A percentile compares a stretch with the other conserved stretches of the same genome.
phyloP scores from a whole-genome alignment of 2,113 vertebrate species.

The Columba livia region DNA sequence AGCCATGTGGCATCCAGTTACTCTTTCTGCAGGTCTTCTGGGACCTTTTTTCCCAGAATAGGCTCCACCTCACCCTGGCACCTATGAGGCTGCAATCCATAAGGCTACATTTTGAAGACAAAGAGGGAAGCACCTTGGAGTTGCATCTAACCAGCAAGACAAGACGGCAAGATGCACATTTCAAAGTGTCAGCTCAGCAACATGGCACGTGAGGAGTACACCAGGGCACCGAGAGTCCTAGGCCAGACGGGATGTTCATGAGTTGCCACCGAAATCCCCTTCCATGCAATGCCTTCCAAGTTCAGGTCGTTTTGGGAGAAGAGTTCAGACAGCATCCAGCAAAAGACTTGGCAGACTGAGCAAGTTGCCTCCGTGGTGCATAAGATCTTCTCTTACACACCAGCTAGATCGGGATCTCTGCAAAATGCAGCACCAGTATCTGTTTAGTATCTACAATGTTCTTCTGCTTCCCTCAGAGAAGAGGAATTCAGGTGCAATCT shows the following conservation, averaged over 20 bases:
- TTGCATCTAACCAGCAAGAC: neutral
- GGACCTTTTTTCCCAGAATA: neutral
- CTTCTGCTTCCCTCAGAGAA: neutral
- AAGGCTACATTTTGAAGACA: constrained; percentile 11
- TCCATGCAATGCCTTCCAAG: neutral
- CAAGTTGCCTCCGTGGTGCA: neutral
- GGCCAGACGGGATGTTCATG: neutral
- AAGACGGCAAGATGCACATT: neutral
- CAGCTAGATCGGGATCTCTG: accelerated
- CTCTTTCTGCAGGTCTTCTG: neutral
- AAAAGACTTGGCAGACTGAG: neutral
- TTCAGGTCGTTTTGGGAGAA: neutral
- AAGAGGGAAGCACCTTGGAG: neutral
- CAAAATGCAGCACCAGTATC: neutral
- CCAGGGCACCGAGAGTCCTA: neutral
- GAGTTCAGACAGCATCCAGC: neutral
- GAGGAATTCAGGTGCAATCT: neutral
- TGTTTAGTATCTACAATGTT: neutral
- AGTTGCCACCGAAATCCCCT: neutral
- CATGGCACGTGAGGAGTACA: neutral
- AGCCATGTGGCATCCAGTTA: neutral
- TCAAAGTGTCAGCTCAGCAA: neutral
- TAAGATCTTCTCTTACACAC: neutral
- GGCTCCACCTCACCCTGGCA: neutral
- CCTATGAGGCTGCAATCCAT: neutral